Conservation (phyloP, 1,140 invertebrate genomes). For the Hydropsyche tenuis region DNA sequence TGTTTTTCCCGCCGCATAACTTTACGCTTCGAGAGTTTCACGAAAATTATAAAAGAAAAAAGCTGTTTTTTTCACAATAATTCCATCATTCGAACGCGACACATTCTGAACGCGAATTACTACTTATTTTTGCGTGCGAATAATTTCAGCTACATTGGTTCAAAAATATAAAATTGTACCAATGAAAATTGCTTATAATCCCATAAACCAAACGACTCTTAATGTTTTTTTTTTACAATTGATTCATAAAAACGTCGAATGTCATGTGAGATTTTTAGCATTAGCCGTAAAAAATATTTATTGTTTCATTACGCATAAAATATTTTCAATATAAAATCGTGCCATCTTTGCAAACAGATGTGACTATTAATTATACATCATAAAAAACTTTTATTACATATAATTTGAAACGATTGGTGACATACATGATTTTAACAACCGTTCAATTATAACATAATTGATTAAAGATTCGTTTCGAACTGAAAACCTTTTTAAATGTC, state of each 20-base stretch:
- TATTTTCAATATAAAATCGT: neutral
- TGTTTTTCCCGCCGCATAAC: neutral
- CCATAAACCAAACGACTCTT: neutral
- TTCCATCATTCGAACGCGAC: neutral
- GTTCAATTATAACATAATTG: too few species aligned
- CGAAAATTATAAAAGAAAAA: neutral
- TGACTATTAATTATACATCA: neutral
- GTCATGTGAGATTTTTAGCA: slow-evolving; percentile 7
- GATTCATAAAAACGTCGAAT: slow-evolving; percentile 11
- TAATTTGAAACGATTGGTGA: slow-evolving; percentile 1
- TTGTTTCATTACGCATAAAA: neutral
- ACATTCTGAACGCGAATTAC: neutral
- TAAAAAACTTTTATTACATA: neutral
- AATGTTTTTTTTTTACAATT: neutral
- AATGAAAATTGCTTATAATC: neutral
- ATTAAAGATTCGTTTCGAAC: too few species aligned
- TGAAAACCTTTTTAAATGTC: neutral
- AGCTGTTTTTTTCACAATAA: neutral
- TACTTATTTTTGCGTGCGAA: neutral
- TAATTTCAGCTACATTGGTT: neutral
- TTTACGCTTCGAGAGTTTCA: neutral
- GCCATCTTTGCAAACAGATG: too few species aligned
- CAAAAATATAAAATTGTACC: slow-evolving; percentile 1
- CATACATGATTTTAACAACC: neutral
- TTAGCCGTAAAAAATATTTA: slow-evolving; percentile 2